Base-by-base conservation (phyloP, 1,140 invertebrate species). In the Meloidogyne floridensis region DNA sequence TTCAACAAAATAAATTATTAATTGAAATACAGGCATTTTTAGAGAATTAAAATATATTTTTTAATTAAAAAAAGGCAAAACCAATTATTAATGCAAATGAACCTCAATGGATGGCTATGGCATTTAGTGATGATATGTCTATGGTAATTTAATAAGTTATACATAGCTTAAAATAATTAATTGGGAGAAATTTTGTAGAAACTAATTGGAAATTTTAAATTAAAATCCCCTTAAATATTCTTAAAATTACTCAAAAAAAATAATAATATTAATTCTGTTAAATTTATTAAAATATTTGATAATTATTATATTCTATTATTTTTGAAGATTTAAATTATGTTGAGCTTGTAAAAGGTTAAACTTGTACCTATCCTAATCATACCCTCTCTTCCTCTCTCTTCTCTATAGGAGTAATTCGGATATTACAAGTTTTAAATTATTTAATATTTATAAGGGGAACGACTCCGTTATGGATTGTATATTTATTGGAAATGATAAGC, bases 41-140 rank as follows among this genome's bases (percentile, higher is more conserved):
- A 32, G 2, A 32, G 32, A 32, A 32, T 32, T 32, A 32, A 75
- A 75, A n/a, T 77, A 47, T 32, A 43, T 11, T 75, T 15, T 42
- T 75, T 11, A 20, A 75, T 11, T 51, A 51, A 54, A 3, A 42
- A 75, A 9, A 56, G 51, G 32, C 42, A 53, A 75, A 75, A 13
- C 43, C 13, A 70, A 71, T 78, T 20, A 70, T 20, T 72, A 72
- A 69, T 69, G 5, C 20, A 47, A 72, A 65, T 20, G 59, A 18
- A 51, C 18, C 77, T 72, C 77, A 79, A 79, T 79, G 77, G 77
- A 79, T 79, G 59, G 77, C 77, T 32, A 32, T 79, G 11, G 77
- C 42, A 42, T 79, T 79, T 20, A 79, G 77, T 53, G 77, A 79
- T 51, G 77, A 79, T 72, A 69, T 69, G 54, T 72, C 69, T 10